These are phyloP conservation scores for Phoxinus phoxinus DNA, from an alignment of 2,113 vertebrate genomes.

Conservation along the genomic window DNA sequence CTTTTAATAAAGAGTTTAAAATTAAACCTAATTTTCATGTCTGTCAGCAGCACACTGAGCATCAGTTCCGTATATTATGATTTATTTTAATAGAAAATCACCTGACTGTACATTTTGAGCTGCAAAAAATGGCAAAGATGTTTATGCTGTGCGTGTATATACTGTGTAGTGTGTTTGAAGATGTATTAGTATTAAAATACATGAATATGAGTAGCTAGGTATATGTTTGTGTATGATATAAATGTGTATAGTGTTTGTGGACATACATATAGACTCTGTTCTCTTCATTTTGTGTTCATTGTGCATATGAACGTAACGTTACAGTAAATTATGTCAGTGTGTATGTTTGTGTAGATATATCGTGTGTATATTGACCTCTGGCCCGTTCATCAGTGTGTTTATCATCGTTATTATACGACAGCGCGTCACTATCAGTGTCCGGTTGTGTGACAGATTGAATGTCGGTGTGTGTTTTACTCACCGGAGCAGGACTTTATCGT, in stretches of 20 bases:
- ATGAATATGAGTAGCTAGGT: neutral
- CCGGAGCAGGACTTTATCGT: slow-evolving; percentile 2
- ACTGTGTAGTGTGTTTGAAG: neutral
- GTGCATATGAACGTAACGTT: neutral
- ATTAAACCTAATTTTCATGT: neutral
- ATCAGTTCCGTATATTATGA: neutral
- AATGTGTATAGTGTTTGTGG: neutral
- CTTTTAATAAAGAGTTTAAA: neutral
- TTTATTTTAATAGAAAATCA: neutral
- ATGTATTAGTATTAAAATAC: neutral
- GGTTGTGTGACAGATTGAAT: neutral
- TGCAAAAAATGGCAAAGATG: neutral
- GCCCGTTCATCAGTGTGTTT: slow-evolving; percentile 2
- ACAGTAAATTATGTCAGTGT: neutral
- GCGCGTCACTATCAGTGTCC: neutral
- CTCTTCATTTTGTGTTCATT: neutral
- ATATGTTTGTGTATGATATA: neutral
- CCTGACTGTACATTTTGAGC: neutral
- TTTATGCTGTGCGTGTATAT: neutral
- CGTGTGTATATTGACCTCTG: slow-evolving; percentile 20
- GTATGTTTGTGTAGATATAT: neutral
- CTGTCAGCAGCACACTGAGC: neutral
- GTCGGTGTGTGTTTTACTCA: slow-evolving; percentile 19
- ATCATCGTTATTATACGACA: neutral
- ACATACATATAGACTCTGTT: neutral